These are phyloP conservation scores for Achlya flavicornis DNA, from an alignment of 2,888 invertebrate genomes.

Conservation along the genomic window DNA sequence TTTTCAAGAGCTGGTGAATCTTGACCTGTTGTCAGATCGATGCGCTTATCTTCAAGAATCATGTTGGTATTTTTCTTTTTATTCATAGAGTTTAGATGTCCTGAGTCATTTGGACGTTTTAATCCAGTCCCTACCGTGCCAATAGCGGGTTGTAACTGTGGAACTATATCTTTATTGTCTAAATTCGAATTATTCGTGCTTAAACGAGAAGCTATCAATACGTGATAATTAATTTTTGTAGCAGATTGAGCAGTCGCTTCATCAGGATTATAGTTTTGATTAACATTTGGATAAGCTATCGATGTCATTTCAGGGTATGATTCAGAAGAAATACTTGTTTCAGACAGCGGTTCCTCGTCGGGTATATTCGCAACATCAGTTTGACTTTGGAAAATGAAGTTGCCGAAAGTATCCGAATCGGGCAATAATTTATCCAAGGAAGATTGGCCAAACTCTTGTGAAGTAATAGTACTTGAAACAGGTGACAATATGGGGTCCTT, in stretches of 20 bases:
- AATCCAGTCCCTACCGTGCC: slow-evolving; percentile 28
- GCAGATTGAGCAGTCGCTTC: neutral
- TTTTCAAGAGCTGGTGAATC: slow-evolving; percentile 34
- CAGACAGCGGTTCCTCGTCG: neutral
- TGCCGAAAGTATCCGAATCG: neutral
- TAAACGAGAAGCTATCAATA: slow-evolving; percentile 6
- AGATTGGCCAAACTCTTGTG: neutral
- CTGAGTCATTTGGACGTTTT: slow-evolving; percentile 39
- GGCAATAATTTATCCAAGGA: neutral
- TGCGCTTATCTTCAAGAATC: neutral
- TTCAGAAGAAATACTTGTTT: neutral
- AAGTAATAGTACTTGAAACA: neutral
- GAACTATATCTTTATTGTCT: neutral
- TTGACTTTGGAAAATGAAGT: neutral
- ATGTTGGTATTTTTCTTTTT: slow-evolving; percentile 26
- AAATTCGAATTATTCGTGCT: neutral
- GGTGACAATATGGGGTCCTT: neutral
- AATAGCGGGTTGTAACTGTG: neutral
- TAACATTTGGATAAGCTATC: neutral
- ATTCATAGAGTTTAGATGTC: slow-evolving; percentile 27
- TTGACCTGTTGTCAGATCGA: slow-evolving; percentile 15
- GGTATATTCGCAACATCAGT: neutral
- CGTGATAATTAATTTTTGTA: slow-evolving; percentile 9
- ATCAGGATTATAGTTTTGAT: neutral
- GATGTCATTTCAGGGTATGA: neutral